Conservation (phyloP, 2,888 invertebrate species). For the Drosophila formosana region DNA sequence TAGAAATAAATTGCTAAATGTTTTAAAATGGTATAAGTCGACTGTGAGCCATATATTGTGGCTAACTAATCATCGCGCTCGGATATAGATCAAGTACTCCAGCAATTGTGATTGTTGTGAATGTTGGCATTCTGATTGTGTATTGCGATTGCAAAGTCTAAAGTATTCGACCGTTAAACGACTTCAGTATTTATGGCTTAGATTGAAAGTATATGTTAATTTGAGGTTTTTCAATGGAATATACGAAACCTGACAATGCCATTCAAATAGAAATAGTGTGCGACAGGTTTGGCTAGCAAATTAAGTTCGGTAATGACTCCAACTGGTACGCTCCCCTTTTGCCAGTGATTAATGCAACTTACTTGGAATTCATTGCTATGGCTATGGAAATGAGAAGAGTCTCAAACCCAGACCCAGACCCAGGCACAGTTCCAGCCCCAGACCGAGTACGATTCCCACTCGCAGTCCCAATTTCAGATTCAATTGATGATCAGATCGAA, state of each 20-base stretch:
- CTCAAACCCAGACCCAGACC: neutral
- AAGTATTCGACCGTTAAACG: conserved; percentile 14
- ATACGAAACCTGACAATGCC: conserved; percentile 9
- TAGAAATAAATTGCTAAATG: neutral
- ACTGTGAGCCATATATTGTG: neutral
- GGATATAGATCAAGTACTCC: conserved; percentile 1
- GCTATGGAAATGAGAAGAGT: conserved; percentile 41
- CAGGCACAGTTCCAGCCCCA: neutral
- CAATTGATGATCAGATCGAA: conserved; percentile 21
- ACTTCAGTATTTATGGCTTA: conserved; percentile 20
- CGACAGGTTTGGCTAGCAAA: conserved; percentile 12
- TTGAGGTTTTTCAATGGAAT: conserved; percentile 15
- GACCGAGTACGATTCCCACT: neutral
- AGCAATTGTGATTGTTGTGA: conserved; percentile 17
- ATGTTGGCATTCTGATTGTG: conserved; percentile 10
- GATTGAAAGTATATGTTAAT: conserved; percentile 24
- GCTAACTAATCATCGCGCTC: neutral
- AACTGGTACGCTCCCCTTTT: conserved; percentile 23
- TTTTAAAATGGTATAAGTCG: neutral
- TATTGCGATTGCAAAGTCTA: conserved; percentile 2
- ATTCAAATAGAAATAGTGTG: conserved; percentile 24
- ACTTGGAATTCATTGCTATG: conserved; percentile 54
- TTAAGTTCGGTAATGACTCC: conserved; percentile 40
- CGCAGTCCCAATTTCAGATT: conserved; percentile 5
- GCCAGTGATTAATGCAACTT: conserved; percentile 51